phyloP scores from a whole-genome alignment of 2,797 vertebrate species.

The Sebastes dallii region DNA sequence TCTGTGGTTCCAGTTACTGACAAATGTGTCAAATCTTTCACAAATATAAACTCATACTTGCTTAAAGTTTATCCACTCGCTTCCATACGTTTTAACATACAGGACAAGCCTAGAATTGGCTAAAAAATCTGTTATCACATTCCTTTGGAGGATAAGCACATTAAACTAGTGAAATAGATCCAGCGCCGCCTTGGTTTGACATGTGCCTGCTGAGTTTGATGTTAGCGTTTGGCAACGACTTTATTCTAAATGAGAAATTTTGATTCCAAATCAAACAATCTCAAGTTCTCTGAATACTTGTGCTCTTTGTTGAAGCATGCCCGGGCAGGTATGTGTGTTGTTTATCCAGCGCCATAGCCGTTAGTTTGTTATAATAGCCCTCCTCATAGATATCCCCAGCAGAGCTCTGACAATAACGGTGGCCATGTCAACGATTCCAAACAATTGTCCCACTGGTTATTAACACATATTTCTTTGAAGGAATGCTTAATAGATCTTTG shows the following conservation, averaged over 20 bases:
- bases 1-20: neutral
- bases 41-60: neutral
- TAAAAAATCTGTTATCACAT: neutral
- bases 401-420: constrained; percentile 9
- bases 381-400: constrained; percentile 14
- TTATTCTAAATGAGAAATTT: neutral
- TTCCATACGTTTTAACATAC: neutral
- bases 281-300: constrained; percentile 1
- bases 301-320: constrained; percentile 32
- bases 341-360: neutral
- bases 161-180: neutral
- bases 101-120: neutral
- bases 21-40: neutral
- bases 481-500: neutral
- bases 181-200: neutral
- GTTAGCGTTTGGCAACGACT: neutral
- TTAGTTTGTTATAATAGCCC: neutral
- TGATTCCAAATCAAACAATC: neutral
- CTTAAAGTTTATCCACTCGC: neutral
- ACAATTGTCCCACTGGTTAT: neutral
- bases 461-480: neutral
- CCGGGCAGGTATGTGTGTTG: constrained; percentile 29
- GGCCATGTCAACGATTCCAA: constrained; percentile 45
- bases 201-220: neutral
- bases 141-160: neutral